phyloP scores from a whole-genome alignment of 2,888 invertebrate species.

The Cheilosia soror region DNA sequence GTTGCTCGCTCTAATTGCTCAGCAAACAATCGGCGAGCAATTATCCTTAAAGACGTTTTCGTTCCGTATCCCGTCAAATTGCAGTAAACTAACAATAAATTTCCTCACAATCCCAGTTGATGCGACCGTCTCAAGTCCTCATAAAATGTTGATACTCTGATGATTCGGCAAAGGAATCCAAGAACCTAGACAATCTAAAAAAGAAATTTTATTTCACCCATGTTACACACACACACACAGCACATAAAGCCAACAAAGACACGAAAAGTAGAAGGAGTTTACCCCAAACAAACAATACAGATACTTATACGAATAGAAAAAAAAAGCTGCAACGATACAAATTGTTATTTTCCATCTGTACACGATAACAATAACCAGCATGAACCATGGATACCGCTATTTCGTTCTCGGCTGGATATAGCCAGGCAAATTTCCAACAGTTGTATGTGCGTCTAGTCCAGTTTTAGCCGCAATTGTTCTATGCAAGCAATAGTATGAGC shows the following conservation, averaged over 20 bases:
- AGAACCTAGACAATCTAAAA: conserved; percentile 22
- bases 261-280: not conserved
- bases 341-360: conserved; percentile 69
- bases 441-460: conserved; percentile 32
- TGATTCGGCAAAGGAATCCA: conserved; percentile 24
- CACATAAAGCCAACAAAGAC: not conserved
- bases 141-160: conserved; percentile 43
- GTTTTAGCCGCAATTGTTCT: conserved; percentile 35
- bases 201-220: conserved; percentile 1
- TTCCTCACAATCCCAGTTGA: conserved; percentile 50
- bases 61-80: not conserved
- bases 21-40: conserved; percentile 59
- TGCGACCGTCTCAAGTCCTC: conserved; percentile 36
- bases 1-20: conserved; percentile 54
- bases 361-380: conserved; percentile 70
- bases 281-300: conserved; percentile 9
- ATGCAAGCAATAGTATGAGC: not conserved
- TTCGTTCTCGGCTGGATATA: conserved; percentile 45
- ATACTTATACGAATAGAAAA: conserved; percentile 13
- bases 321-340: conserved; percentile 48
- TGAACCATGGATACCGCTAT: conserved; percentile 62
- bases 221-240: not conserved
- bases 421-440: conserved; percentile 53
- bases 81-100: conserved; percentile 42
- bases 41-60: conserved; percentile 60